These are phyloP conservation scores for Sorex araneus DNA, from an alignment of 2,113 vertebrate genomes.

Conservation along the genomic window DNA sequence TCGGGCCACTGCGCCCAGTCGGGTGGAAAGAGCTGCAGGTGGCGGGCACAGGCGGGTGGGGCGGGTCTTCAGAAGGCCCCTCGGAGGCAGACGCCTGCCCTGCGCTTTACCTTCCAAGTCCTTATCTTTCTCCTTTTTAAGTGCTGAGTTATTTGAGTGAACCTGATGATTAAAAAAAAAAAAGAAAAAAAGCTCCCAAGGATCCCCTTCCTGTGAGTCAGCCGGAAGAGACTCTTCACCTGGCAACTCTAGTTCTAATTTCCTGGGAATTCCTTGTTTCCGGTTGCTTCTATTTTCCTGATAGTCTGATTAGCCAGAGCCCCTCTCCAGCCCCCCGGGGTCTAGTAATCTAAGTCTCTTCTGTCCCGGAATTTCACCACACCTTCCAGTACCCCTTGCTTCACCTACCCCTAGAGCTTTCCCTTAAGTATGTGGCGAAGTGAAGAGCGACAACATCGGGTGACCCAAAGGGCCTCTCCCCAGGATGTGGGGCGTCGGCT, in stretches of 20 bases:
- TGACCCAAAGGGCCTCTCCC: too few relatives aligned
- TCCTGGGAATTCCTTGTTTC: constrained; percentile 40
- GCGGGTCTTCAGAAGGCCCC: too few relatives aligned
- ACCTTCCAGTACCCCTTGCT: neutral
- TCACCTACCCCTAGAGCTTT: constrained; percentile 31
- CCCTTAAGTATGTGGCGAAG: constrained; percentile 24
- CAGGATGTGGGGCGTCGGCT: too few relatives aligned
- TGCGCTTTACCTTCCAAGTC: neutral
- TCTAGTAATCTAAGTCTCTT: too few relatives aligned
- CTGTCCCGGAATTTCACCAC: too few relatives aligned
- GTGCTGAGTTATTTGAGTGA: constrained; percentile 34
- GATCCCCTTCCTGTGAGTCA: neutral
- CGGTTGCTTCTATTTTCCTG: constrained; percentile 25
- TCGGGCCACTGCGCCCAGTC: too few relatives aligned
- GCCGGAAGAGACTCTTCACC: constrained; percentile 15
- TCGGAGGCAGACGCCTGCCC: rapidly evolving
- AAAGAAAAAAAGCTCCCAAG: neutral
- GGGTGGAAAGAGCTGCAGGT: too few relatives aligned
- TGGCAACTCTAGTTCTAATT: constrained; percentile 59
- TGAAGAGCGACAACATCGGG: too few relatives aligned
- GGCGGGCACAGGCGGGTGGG: too few relatives aligned
- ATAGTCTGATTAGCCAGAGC: neutral
- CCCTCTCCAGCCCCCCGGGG: too few relatives aligned
- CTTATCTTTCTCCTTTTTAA: constrained; percentile 47
- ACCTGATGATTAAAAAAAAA: constrained; percentile 36